Base-by-base conservation (phyloP, 2,113 vertebrate genomes). In the Callopanchax toddi region DNA sequence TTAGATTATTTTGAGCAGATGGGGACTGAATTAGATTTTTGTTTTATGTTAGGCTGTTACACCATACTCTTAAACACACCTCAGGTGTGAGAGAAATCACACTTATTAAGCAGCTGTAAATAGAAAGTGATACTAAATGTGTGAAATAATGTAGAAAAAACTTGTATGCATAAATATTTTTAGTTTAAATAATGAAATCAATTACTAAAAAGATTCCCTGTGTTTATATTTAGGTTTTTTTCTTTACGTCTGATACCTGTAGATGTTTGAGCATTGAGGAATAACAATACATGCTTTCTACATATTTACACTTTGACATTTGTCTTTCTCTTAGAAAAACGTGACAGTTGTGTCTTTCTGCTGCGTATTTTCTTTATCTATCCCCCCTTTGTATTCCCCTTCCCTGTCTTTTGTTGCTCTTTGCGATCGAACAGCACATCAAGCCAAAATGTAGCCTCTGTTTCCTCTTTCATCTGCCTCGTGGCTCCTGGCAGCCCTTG, bases 381-480 rank as follows among this genome's bases (percentile, higher is more conserved):
- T 29, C n/a, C 44, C 16, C 36, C 17, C 63, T 32, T 44, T 20
- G 2, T 29, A 11, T 56, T 63, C 65, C 17, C 40, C n/a, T 52
- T 66, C 50, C 5, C 21, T 12, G 26, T 57, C 69, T 82, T 81
- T 86, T 75, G 62, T 78, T 67, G 49, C 40, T 1, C 43, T n/a
- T 42, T 20, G 18, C 43, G 25, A 83, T 84, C 46, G 55, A 85
- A 79, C 20, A 11, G 46, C 73, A 56, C 56, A 67, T 74, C 42
- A 63, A 57, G 62, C 53, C 46, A 26, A 66, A 72, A 71, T 53
- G n/a, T 23, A 34, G 68, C 65, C 51, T 73, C 18, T 21, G 52
- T 60, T 81, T 75, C 66, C 56, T 60, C 71, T 80, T 85, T 85
- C 59, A 78, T 85, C 67, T 25, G 46, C 52, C 62, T 67, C 22